These are phyloP conservation scores for Salarias fasciatus DNA, from an alignment of 2,797 vertebrate species.

Conservation along the genomic window DNA sequence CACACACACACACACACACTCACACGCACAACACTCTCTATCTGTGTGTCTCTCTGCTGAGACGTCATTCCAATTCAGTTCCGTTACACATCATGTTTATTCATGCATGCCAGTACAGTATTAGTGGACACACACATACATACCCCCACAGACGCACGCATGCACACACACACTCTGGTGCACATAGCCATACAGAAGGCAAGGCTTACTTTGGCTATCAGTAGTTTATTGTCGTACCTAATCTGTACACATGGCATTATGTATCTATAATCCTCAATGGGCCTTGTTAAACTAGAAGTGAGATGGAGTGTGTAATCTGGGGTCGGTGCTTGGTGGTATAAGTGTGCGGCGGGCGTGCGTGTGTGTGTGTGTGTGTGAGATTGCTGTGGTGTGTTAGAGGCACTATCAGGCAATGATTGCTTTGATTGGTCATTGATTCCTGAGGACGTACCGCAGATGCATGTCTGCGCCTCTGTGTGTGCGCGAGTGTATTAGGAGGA, in stretches of 20 bases:
- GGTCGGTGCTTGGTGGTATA: conserved; percentile 49
- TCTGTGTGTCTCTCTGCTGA: conserved; percentile 63
- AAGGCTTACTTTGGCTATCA: conserved; percentile 79
- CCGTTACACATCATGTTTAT: conserved; percentile 84
- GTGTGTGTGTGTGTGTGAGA: conserved; percentile 39
- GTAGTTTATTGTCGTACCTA: conserved; percentile 84
- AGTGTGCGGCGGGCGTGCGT: conserved; percentile 37
- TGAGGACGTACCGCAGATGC: conserved; percentile 56
- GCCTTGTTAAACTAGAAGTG: conserved; percentile 73
- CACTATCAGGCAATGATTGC: conserved; percentile 79
- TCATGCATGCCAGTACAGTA: conserved; percentile 80
- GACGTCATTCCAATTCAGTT: conserved; percentile 81
- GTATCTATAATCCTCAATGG: conserved; percentile 77
- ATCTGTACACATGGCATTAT: conserved; percentile 82
- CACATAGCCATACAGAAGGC: conserved; percentile 61
- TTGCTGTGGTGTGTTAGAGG: conserved; percentile 60
- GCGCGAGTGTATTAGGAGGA: conserved; percentile 24
- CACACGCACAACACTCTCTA: conserved; percentile 18
- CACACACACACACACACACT: conserved; percentile 28
- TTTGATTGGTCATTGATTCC: conserved; percentile 84
- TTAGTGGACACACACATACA: conserved; percentile 38
- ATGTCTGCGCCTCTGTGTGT: conserved; percentile 31
- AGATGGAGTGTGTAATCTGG: conserved; percentile 76
- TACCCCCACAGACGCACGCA: not conserved
- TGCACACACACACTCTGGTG: conserved; percentile 27